phyloP scores from a whole-genome alignment of 2,888 invertebrate species.

The Diadegma fenestrale region DNA sequence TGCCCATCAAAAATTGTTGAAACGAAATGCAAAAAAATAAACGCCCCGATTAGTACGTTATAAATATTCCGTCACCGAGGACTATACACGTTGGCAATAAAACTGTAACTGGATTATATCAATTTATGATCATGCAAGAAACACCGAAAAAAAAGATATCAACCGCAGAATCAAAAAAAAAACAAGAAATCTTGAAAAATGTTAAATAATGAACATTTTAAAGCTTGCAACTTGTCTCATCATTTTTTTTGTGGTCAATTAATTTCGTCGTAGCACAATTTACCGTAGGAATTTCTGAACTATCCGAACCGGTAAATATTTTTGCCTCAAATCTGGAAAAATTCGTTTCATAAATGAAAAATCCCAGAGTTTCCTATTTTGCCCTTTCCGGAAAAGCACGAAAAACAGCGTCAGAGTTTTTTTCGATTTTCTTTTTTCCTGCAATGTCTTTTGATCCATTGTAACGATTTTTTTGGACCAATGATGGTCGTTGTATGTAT shows the following conservation, averaged over 20 bases:
- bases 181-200: neutral
- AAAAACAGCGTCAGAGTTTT: neutral
- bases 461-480: neutral
- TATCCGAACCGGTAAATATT: neutral
- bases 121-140: conserved; percentile 17
- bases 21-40: conserved; percentile 24
- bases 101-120: conserved; percentile 24
- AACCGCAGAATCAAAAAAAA: neutral
- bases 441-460: neutral
- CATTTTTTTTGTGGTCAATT: neutral
- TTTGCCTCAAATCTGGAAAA: neutral
- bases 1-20: conserved; percentile 32
- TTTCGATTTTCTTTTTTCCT: neutral
- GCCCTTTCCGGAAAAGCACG: neutral
- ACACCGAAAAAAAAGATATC: neutral
- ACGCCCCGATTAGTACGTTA: conserved; percentile 26
- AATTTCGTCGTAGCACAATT: neutral
- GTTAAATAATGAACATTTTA: neutral
- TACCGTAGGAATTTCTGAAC: neutral
- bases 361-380: neutral
- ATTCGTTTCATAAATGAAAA: neutral
- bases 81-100: conserved; percentile 14
- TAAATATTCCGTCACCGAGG: conserved; percentile 23
- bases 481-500: conserved; percentile 1
- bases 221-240: conserved; percentile 4